Conservation (phyloP, 2,797 vertebrate species). For the Mallotus villosus region DNA sequence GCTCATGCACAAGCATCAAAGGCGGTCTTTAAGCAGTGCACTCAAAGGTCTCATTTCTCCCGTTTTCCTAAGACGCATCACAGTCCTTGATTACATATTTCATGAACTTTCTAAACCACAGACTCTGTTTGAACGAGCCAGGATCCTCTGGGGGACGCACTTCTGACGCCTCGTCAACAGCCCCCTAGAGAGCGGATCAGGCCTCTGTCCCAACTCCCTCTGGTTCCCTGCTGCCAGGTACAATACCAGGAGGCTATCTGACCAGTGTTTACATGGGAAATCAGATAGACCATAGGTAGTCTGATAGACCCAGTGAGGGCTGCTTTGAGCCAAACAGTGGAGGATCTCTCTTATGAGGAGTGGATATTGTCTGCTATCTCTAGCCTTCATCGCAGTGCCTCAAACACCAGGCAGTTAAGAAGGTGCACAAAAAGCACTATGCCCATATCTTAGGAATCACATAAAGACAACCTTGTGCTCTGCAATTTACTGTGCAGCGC, state of each 20-base stretch:
- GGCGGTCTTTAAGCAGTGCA: constrained; percentile 48
- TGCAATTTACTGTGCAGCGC: constrained; percentile 72
- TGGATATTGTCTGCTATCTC: constrained; percentile 72
- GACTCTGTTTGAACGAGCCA: constrained; percentile 50
- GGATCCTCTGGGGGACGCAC: constrained; percentile 47
- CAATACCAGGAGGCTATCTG: constrained; percentile 65
- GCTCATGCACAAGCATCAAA: constrained; percentile 57
- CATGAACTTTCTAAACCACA: constrained; percentile 46
- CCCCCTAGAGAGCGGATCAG: constrained; percentile 40
- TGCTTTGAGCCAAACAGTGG: constrained; percentile 46
- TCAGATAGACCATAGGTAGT: constrained; percentile 73
- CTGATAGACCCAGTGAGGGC: constrained; percentile 64
- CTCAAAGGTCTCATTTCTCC: constrained; percentile 52
- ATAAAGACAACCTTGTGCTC: constrained; percentile 78
- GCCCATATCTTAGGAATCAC: constrained; percentile 70
- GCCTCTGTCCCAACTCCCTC: constrained; percentile 36
- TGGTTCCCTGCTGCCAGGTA: constrained; percentile 49
- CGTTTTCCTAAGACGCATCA: constrained; percentile 47
- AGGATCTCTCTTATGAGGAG: constrained; percentile 66
- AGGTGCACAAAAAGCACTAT: constrained; percentile 67
- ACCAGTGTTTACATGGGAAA: constrained; percentile 70
- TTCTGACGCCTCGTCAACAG: constrained; percentile 51
- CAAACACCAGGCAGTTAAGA: constrained; percentile 60
- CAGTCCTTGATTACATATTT: constrained; percentile 60
- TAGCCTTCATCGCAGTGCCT: constrained; percentile 59